phyloP scores from a whole-genome alignment of 2,113 vertebrate species.

The Lycaon pictus region DNA sequence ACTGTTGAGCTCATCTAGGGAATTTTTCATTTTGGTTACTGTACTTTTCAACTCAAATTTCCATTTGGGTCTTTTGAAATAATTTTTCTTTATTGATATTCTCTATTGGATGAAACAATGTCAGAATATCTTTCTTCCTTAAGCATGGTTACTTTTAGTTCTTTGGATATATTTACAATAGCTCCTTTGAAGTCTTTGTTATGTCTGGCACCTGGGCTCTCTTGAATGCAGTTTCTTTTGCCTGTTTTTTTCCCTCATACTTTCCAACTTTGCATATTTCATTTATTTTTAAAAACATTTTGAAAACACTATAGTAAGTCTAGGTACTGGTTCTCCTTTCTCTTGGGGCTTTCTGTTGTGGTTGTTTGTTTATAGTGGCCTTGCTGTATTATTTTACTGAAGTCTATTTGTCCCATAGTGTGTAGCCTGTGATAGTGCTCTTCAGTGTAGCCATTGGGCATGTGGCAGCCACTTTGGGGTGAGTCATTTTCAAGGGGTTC shows the following conservation, averaged over 20 bases:
- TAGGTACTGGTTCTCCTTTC: not conserved
- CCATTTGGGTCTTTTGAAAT: not conserved
- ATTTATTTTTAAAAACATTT: conserved; percentile 17
- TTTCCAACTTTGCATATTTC: not conserved
- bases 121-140: not conserved
- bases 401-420: not conserved
- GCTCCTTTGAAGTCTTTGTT: not conserved
- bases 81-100: not conserved
- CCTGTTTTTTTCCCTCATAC: not conserved
- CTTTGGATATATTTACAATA: not conserved
- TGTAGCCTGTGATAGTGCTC: not conserved
- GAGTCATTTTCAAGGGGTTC: not conserved
- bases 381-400: not conserved
- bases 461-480: not conserved
- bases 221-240: not conserved
- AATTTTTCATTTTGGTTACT: conserved; percentile 8
- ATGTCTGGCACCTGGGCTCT: not conserved
- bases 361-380: not conserved
- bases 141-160: not conserved
- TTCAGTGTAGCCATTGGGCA: not conserved
- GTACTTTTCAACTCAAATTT: not conserved
- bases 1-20: not conserved
- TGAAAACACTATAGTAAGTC: not conserved
- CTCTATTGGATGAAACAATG: not conserved
- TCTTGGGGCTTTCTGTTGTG: not conserved